These are phyloP conservation scores for Alligator sinensis DNA, from an alignment of 2,113 vertebrate genomes.

Conservation along the genomic window DNA sequence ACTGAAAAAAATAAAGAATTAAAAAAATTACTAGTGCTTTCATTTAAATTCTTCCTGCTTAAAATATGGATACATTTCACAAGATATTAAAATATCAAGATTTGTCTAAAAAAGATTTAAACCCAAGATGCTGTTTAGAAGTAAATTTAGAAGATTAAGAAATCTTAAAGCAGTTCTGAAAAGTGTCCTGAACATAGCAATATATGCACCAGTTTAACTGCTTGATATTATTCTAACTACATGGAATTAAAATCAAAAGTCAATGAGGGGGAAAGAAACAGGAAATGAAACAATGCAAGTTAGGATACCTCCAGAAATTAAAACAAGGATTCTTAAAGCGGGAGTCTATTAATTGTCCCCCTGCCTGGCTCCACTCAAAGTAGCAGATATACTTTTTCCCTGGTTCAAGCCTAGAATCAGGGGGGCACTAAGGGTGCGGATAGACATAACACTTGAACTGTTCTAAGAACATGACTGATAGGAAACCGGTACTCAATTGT, in stretches of 20 bases:
- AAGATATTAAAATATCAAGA: not conserved
- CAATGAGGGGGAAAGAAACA: not conserved
- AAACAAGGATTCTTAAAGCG: not conserved
- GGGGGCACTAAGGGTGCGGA: too few relatives aligned
- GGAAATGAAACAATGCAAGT: not conserved
- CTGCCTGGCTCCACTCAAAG: not conserved
- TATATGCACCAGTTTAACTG: not conserved
- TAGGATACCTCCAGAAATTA: not conserved
- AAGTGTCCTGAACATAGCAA: not conserved
- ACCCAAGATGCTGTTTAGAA: conserved; percentile 10
- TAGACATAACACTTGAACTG: too few relatives aligned
- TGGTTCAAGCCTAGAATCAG: not conserved
- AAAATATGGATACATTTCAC: conserved; percentile 19
- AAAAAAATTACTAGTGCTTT: conserved; percentile 50
- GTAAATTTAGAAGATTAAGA: not conserved
- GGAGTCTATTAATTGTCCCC: not conserved
- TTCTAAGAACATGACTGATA: too few relatives aligned
- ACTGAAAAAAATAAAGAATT: conserved; percentile 78
- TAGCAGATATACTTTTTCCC: not conserved
- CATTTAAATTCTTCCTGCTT: not conserved
- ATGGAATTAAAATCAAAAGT: not conserved
- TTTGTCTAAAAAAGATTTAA: not conserved
- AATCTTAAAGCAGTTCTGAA: not conserved
- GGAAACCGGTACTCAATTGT: too few relatives aligned
- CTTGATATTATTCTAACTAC: not conserved